Evolutionary conservation across 1,140 invertebrate species (phyloP).

Genomic region (Zelostemma sp.): DNA sequence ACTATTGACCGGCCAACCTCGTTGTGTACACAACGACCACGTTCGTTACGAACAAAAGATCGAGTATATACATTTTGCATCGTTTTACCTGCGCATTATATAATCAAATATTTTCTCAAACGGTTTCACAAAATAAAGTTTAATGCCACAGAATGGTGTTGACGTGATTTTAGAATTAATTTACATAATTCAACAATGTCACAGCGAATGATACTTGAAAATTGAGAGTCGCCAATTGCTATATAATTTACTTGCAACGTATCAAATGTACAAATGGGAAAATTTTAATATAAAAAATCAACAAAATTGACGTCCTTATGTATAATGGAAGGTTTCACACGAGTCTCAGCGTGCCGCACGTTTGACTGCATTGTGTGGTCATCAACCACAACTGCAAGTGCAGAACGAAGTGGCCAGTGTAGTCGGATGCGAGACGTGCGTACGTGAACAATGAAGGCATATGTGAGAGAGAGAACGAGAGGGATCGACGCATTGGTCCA

Average conservation of each 20-base stretch:
- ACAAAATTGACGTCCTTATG: conserved; percentile 28
- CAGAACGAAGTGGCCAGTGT: conserved; percentile 24
- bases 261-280: too few relatives aligned
- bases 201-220: too few relatives aligned
- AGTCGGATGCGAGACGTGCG: conserved; percentile 33
- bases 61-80: conserved; percentile 21
- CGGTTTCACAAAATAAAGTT: too few relatives aligned
- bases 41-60: conserved; percentile 26
- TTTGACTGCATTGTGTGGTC: conserved; percentile 30
- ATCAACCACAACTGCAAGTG: conserved; percentile 43
- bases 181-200: too few relatives aligned
- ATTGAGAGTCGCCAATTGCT: too few relatives aligned
- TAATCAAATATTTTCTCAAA: too few relatives aligned
- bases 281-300: conserved; percentile 35
- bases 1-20: conserved; percentile 26
- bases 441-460: conserved; percentile 28
- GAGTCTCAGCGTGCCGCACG: conserved; percentile 18
- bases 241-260: too few relatives aligned
- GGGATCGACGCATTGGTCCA: conserved; percentile 25
- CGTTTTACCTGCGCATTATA: not conserved
- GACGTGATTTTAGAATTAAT: too few relatives aligned
- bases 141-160: too few relatives aligned
- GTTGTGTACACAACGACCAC: conserved; percentile 13
- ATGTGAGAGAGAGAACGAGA: conserved; percentile 3
- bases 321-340: conserved; percentile 27